phyloP scores from a whole-genome alignment of 2,113 vertebrate species.

The Cathartes aura region DNA sequence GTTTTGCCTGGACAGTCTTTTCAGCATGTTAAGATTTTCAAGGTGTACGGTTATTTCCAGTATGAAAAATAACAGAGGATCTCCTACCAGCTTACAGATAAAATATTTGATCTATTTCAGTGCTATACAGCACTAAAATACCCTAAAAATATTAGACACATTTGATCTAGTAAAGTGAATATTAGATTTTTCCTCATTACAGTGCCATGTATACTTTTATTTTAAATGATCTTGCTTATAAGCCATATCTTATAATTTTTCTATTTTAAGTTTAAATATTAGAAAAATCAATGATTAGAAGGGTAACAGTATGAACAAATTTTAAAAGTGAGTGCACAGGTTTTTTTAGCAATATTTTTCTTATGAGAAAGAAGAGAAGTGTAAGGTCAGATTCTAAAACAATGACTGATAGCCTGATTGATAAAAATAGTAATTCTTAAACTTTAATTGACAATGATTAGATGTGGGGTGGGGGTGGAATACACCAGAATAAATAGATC shows the following conservation, averaged over 20 bases:
- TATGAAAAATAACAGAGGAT: neutral
- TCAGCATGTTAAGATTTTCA: neutral
- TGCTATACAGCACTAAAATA: neutral
- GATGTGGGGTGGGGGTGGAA: neutral
- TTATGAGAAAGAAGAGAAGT: neutral
- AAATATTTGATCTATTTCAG: neutral
- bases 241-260: neutral
- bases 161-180: neutral
- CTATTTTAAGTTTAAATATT: neutral
- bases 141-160: neutral
- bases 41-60: neutral
- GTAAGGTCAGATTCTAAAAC: neutral
- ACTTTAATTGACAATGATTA: neutral
- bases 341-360: neutral
- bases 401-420: neutral
- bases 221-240: neutral
- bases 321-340: neutral
- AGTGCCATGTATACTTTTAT: neutral
- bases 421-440: neutral
- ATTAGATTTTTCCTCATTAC: neutral
- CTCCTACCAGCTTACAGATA: neutral
- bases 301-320: neutral
- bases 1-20: neutral
- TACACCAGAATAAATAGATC: neutral
- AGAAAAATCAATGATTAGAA: neutral